phyloP scores from a whole-genome alignment of 2,797 vertebrate species.

The Heterohyrax brucei region DNA sequence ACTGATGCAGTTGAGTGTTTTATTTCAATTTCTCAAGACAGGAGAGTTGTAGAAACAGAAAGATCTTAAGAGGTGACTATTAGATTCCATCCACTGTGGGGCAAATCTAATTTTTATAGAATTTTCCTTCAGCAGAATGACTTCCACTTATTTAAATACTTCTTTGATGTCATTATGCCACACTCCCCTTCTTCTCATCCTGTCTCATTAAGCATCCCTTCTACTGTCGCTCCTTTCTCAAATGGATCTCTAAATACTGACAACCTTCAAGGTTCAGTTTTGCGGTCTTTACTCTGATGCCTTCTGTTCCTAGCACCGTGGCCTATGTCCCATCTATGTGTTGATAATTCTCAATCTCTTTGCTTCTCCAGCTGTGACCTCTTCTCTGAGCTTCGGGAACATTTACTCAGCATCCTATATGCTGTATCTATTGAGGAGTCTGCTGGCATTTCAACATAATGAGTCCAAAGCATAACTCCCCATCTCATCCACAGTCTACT shows the following conservation, averaged over 20 bases:
- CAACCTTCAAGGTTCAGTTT: not conserved
- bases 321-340: not conserved
- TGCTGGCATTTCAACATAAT: not conserved
- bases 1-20: not conserved
- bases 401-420: not conserved
- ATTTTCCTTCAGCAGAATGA: not conserved
- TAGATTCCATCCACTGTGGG: not conserved
- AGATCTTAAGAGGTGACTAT: not conserved
- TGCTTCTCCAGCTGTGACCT: not conserved
- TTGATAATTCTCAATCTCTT: not conserved
- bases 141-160: slow-evolving; percentile 32
- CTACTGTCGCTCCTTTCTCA: not conserved
- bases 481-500: not conserved
- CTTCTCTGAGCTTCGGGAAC: not conserved
- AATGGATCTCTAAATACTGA: not conserved
- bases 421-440: not conserved
- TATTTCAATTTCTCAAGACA: not conserved
- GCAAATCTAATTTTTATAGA: not conserved
- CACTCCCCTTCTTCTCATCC: not conserved
- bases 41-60: not conserved
- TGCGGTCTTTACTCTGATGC: not conserved
- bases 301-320: not conserved
- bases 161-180: not conserved
- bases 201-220: not conserved
- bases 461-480: not conserved